Evolutionary conservation across 2,888 invertebrate species (phyloP).

Genomic region (Cataglyphis altisquamis): DNA sequence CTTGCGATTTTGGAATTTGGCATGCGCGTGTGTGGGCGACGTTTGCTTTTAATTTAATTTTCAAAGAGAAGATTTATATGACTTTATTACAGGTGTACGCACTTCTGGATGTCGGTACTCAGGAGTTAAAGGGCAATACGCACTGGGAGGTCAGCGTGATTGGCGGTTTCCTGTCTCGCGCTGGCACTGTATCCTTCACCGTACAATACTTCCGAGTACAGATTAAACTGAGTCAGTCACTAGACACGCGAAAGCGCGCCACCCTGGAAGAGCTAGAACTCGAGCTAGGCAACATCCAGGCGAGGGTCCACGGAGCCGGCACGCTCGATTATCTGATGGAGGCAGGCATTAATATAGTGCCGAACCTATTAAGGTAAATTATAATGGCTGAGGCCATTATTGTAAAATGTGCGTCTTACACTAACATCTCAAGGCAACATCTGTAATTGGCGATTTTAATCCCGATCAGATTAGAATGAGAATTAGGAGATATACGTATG

Average conservation of each 20-base stretch:
- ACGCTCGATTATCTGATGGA: slow-evolving; percentile 94
- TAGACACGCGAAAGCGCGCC: slow-evolving; percentile 92
- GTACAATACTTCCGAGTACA: slow-evolving; percentile 92
- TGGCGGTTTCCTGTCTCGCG: slow-evolving; percentile 90
- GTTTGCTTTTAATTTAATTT: slow-evolving; percentile 8
- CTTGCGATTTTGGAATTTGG: slow-evolving; percentile 30
- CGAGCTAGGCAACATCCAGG: slow-evolving; percentile 94
- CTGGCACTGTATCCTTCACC: slow-evolving; percentile 92
- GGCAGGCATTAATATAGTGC: slow-evolving; percentile 92
- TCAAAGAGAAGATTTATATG: not conserved
- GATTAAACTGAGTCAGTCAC: slow-evolving; percentile 90
- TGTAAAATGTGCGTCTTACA: slow-evolving; percentile 23
- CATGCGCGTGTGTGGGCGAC: slow-evolving; percentile 4
- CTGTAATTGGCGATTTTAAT: slow-evolving; percentile 28
- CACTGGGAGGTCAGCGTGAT: slow-evolving; percentile 92
- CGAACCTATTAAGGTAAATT: slow-evolving; percentile 91
- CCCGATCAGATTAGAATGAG: slow-evolving; percentile 11
- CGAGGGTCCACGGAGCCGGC: slow-evolving; percentile 94
- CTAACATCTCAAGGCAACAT: slow-evolving; percentile 18
- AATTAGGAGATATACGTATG: not conserved
- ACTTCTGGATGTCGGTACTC: slow-evolving; percentile 92
- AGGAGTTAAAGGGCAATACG: slow-evolving; percentile 91
- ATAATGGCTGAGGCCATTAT: slow-evolving; percentile 14
- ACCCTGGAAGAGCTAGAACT: slow-evolving; percentile 91
- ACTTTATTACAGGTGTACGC: slow-evolving; percentile 86